Base-by-base conservation (phyloP, 2,888 invertebrate genomes). In the Dysmachus trigonus region DNA sequence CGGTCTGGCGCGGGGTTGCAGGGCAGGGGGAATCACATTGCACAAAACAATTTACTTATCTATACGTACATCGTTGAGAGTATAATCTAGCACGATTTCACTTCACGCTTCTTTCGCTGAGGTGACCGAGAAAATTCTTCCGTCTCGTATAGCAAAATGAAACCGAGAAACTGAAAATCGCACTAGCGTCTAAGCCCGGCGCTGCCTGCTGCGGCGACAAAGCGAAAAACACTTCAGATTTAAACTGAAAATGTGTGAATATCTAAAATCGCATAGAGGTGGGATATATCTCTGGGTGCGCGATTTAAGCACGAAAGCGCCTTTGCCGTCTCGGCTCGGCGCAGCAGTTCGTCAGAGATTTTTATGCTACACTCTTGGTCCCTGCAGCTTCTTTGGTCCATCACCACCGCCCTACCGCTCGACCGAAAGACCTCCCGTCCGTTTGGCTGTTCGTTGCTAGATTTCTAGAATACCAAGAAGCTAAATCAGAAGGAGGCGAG, bases 151-250 rank as follows among this genome's bases (percentile, higher is more conserved):
- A 31, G 18, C 27, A n/a, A 51, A 13, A 82, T 62, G 33, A 71
- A 62, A 35, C 38, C 82, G 71, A 31, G 33, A 82, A 82, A 82
- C 38, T 33, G 22, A 18, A 18, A 41, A 82, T 82, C 18, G 62
- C 71, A 82, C 22, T 27, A 62, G 18, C 62, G 62, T 10, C 38
- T 41, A 15, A 41, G 62, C 62, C n/a, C n/a, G n/a, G n/a, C n/a
- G n/a, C n/a, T n/a, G n/a, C n/a, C n/a, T n/a, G n/a, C n/a, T 35
- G 53, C 33, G 53, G 35, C 62, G 35, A 53, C 82, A 71, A 82
- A 82, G 82, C 71, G 82, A 82, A 71, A 82, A 82, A 82, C 82
- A 71, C 82, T 82, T 82, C 71, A 53, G 82, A 82, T 53, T 62
- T 71, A 35, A 62, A 82, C 82, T 82, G 71, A 82, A 82, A 71